Percentiles rank a stretch among this genome's conserved stretches.
phyloP scores from a whole-genome alignment of 2,113 vertebrate genomes.

The Dromiciops gliroides region DNA sequence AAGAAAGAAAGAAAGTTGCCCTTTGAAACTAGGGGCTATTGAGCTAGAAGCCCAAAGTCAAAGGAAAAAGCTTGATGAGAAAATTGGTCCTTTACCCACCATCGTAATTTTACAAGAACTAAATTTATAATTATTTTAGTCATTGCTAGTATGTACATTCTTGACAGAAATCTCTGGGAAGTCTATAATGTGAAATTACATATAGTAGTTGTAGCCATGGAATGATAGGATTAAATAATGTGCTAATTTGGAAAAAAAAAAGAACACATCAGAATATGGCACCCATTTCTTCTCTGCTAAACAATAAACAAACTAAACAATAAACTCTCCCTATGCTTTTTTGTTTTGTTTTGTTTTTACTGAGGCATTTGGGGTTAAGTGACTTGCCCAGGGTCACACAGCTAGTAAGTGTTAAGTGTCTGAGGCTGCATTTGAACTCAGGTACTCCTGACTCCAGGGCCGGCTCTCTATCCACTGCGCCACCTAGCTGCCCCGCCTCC shows the following conservation, averaged over 20 bases:
- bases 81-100: not conserved
- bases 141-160: not conserved
- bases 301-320: not conserved
- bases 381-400: too few species aligned
- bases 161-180: not conserved
- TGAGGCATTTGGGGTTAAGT: too few species aligned
- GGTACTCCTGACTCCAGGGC: too few species aligned
- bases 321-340: not conserved
- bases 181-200: not conserved
- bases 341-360: too few species aligned
- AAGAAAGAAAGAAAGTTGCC: too few species aligned
- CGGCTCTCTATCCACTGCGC: too few species aligned
- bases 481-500: too few species aligned
- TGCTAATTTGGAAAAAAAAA: not conserved
- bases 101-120: not conserved
- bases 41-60: not conserved
- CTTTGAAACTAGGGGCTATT: not conserved
- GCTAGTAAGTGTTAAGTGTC: too few species aligned
- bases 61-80: not conserved
- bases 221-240: not conserved
- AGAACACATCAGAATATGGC: not conserved
- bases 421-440: too few species aligned
- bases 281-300: not conserved
- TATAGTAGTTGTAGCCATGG: not conserved
- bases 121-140: not conserved